A percentile compares a stretch with the other conserved stretches of the same genome.
phyloP scores from a whole-genome alignment of 2,113 vertebrate genomes.

The Mustelus asterias region DNA sequence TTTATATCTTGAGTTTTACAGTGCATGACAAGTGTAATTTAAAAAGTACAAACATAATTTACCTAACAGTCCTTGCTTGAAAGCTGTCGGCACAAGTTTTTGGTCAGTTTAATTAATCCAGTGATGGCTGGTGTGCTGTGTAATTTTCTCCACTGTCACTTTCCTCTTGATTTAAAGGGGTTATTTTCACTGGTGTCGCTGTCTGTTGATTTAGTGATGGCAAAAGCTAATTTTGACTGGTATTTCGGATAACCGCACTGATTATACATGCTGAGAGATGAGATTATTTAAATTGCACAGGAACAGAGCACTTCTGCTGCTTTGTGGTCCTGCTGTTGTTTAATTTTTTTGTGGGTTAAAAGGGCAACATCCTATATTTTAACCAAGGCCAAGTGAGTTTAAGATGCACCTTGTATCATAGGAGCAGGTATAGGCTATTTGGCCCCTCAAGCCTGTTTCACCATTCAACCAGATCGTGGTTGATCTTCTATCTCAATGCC shows the following conservation, averaged over 20 bases:
- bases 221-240: slow-evolving; percentile 25
- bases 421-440: too few relatives aligned
- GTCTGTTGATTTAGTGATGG: slow-evolving; percentile 36
- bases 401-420: neutral
- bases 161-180: slow-evolving; percentile 35
- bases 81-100: slow-evolving; percentile 30
- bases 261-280: slow-evolving; percentile 19
- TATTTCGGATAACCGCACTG: slow-evolving; percentile 19
- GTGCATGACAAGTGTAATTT: slow-evolving; percentile 35
- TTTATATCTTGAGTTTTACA: slow-evolving; percentile 33
- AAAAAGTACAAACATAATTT: slow-evolving; percentile 35
- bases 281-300: slow-evolving; percentile 21
- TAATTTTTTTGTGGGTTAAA: neutral
- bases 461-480: too few relatives aligned
- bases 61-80: slow-evolving; percentile 17
- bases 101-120: slow-evolving; percentile 37
- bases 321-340: neutral
- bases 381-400: neutral
- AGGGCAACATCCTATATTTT: neutral
- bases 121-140: slow-evolving; percentile 29
- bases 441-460: too few relatives aligned
- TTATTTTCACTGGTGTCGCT: slow-evolving; percentile 31
- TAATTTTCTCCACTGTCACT: slow-evolving; percentile 38
- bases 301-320: neutral
- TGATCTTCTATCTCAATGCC: too few relatives aligned